These are phyloP conservation scores for Athalia rosae DNA, from an alignment of 2,888 invertebrate species.

Conservation along the genomic window DNA sequence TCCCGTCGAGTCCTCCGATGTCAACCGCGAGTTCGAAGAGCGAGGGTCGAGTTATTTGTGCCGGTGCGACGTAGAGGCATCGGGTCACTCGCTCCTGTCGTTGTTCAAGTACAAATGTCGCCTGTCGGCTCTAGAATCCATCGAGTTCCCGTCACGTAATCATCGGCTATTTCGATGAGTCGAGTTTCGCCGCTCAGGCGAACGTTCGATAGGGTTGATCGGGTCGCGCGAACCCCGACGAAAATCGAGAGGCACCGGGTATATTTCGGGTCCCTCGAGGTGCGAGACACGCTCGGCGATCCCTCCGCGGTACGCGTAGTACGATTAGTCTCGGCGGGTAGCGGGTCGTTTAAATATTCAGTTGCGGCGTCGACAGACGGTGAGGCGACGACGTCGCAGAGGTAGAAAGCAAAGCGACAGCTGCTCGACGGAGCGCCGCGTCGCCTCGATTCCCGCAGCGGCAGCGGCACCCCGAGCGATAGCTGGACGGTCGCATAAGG, in stretches of 20 bases:
- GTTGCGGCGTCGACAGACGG: slow-evolving; percentile 38
- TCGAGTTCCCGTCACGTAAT: no score
- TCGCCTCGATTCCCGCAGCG: neutral
- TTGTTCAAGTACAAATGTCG: neutral
- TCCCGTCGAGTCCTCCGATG: slow-evolving; percentile 22
- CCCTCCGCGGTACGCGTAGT: neutral
- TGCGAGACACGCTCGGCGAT: neutral
- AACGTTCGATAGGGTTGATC: no score
- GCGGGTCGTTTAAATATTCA: slow-evolving; percentile 34
- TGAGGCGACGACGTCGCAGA: slow-evolving; percentile 25
- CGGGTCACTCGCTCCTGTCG: neutral
- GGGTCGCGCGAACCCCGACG: no score
- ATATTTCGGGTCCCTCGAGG: no score
- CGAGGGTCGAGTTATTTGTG: slow-evolving; percentile 34
- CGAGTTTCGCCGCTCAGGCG: no score
- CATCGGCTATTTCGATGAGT: no score
- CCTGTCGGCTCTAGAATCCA: neutral
- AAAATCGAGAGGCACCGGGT: no score
- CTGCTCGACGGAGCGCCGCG: neutral
- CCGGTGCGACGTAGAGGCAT: neutral
- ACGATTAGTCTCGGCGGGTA: neutral
- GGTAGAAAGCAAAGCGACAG: slow-evolving; percentile 35
- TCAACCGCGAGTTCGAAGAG: slow-evolving; percentile 29
- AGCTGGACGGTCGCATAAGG: slow-evolving; percentile 61
- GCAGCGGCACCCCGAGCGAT: neutral